Evolutionary conservation across 2,888 invertebrate genomes (phyloP), one percentile per base, ranked within the genome.

Genomic region (Gnatocerus cornutus): DNA sequence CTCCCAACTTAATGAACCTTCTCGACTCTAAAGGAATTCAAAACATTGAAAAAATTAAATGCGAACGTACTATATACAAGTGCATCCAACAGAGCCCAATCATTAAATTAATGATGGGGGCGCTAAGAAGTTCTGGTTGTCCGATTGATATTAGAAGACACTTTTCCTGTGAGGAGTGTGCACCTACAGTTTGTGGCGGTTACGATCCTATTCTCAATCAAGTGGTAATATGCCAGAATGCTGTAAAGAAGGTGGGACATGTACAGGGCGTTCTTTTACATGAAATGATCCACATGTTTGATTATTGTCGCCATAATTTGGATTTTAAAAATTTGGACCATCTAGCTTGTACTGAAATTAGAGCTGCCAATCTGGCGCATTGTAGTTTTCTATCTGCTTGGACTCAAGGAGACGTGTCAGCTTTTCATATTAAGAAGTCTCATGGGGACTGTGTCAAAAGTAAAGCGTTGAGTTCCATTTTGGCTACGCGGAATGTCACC

Each of bases 211-310:
- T 90, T 73, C 82, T 91, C 16, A 96, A 96, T 85, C 96, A 96
- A 86, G 91, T 98, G 71, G 93, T 98, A 0, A 89, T 98, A 1
- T 98, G 98, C 78, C 95, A 97, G 82, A 98, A 98, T 84, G 92
- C 91, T 64, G 92, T 92, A 0, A 88, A 84, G 13, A 88, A 86
- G 21, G 87, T 91, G 80, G 90, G 90, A 8, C 87, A 91, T 83
- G 90, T 95, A 0, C 93, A 93, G 82, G 93, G 92, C 14, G 93
- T 96, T 0, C 82, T 98, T 43, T 90, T 93, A 0, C 98, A 98
- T 79, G 98, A 98, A 85, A 90, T 98, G 89, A 92, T 98, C 50
- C 98, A 98, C 83, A 97, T 98, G 95, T 98, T 96, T 81, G 98
- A 98, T 84, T 94, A 91, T 81, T 98, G 98, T 82, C 89, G 92